Evolutionary conservation across 1,140 invertebrate species (phyloP).

Genomic region (Zaprionus kolodkinae): DNA sequence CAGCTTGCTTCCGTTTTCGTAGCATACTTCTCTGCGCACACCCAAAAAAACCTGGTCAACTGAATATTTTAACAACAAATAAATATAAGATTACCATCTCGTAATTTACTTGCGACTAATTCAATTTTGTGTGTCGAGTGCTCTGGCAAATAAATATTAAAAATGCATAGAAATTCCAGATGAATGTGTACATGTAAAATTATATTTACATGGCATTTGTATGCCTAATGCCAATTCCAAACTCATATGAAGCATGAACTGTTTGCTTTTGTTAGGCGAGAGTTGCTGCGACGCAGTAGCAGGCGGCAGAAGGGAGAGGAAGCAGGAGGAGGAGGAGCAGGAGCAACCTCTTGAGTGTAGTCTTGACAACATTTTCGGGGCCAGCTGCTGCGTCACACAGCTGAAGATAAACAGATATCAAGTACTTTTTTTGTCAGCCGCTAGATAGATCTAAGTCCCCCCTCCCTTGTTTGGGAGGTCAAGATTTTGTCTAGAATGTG

Average conservation of each 20-base stretch:
- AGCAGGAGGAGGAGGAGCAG: not conserved
- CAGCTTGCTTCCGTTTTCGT: not conserved
- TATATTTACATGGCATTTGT: slow-evolving; percentile 47
- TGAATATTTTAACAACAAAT: no score
- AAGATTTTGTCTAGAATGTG: slow-evolving; percentile 21
- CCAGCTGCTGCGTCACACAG: slow-evolving; percentile 7
- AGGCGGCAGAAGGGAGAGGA: not conserved
- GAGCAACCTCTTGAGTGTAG: slow-evolving; percentile 6
- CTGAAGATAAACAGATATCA: slow-evolving; percentile 30
- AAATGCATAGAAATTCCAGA: slow-evolving; percentile 39
- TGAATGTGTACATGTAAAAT: no score
- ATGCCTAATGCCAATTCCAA: slow-evolving; percentile 46
- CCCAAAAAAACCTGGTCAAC: not conserved
- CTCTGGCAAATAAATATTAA: slow-evolving; percentile 39
- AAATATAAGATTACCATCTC: not conserved
- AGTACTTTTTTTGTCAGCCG: not conserved
- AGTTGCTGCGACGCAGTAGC: slow-evolving; percentile 10
- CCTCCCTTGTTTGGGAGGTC: not conserved
- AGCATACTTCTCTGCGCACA: not conserved
- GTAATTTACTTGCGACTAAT: slow-evolving; percentile 1
- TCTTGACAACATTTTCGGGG: slow-evolving; percentile 19
- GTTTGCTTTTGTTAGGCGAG: slow-evolving; percentile 42
- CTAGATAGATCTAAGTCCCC: not conserved
- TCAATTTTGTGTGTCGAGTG: not conserved
- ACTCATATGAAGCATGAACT: slow-evolving; percentile 49